Evolutionary conservation across 1,140 invertebrate species (phyloP), one percentile per base, ranked within the genome.

Genomic region (Aphaenogaster ashmeadi): DNA sequence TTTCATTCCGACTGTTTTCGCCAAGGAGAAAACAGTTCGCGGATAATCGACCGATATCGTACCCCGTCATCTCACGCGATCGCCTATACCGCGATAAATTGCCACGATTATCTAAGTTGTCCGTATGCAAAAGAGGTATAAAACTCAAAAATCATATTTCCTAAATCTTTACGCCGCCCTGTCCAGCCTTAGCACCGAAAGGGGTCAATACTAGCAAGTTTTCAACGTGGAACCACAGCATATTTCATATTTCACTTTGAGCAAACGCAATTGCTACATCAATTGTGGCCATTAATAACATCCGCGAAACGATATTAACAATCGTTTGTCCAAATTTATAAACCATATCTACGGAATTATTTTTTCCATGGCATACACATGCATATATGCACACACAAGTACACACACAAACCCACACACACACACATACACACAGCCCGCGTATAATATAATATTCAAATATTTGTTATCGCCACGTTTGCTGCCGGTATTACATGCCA

Each of bases 21-120:
- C 54, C 41, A 71, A 74, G 54, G 41, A 84, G 54, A 60, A 41
- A 84, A 60, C 50, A 47, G 80, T 38, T 50, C 52, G 69, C 69
- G 80, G 27, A 84, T 75, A 84, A 84, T 84, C 80, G 80, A 38
- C 80, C 80, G 54, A 75, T 84, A 84, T 84, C 80, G n/a, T 38
- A 50, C 41, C 41, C 18, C 54, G 80, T 74, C 54, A 75, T 84
- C 80, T 60, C 80, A 84, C 80, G 80, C 80, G 80, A 84, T 84
- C 80, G 54, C 21, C 11, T 58, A 58, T 83, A 21, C 38, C 54
- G 54, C 80, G 52, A 83, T 60, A 58, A 74, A 74, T 83, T 47
- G 54, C 80, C 38, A 47, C 69, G 54, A 84, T 44, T 60, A 84
- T 84, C 41, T 75, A 52, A 36, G 33, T 69, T 56, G 41, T 50